These are phyloP conservation scores for rat (Rattus norvegicus) DNA, from an alignment of 2,113 vertebrate species.

Conservation along the genomic window GRCr8 NC_086039.1:58672001-58672500, in stretches of 20 bases:
- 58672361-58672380: slow-evolving; percentile 50
- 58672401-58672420: slow-evolving; percentile 74
- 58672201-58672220: slow-evolving; percentile 33
- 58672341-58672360: slow-evolving; percentile 35
- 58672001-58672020: background rate
- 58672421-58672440: slow-evolving; percentile 45
- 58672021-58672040: background rate
- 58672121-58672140: background rate
- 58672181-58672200: background rate
- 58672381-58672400: slow-evolving; percentile 66
- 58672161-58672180: slow-evolving; percentile 19
- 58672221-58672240: slow-evolving; percentile 37
- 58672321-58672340: slow-evolving; percentile 60
- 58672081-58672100: background rate
- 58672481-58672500: slow-evolving; percentile 74
- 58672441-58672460: slow-evolving; percentile 62
- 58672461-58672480: slow-evolving; percentile 76
- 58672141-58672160: background rate
- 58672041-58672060: background rate
- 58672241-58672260: slow-evolving; percentile 31
- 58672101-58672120: background rate
- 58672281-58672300: slow-evolving; percentile 52
- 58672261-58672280: slow-evolving; percentile 36
- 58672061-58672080: background rate
- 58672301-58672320: slow-evolving; percentile 42